phyloP scores from a whole-genome alignment of 1,140 invertebrate species.

The Hirudo medicinalis region DNA sequence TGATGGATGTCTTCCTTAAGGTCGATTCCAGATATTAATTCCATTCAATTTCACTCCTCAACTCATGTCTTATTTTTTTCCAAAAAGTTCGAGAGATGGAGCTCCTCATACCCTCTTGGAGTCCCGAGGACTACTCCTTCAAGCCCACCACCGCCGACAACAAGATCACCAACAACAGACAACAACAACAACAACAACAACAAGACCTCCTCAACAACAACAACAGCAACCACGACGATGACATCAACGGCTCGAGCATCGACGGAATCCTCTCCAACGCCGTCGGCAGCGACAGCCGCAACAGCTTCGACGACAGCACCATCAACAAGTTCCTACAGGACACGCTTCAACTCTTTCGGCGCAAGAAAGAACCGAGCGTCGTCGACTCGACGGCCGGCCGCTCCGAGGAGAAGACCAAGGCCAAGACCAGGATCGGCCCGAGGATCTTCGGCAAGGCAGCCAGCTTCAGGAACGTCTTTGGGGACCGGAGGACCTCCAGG shows the following conservation, averaged over 20 bases:
- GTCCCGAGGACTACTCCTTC: no score
- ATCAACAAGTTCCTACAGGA: background rate
- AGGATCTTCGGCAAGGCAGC: background rate
- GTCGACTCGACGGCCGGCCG: background rate
- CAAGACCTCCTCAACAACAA: constrained; percentile 5
- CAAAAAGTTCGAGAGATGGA: no score
- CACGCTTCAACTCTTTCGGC: background rate
- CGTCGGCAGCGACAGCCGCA: background rate
- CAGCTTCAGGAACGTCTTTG: background rate
- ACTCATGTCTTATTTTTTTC: no score
- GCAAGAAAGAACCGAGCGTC: background rate
- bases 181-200: background rate
- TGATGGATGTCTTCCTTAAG: no score
- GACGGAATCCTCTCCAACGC: background rate
- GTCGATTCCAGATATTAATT: no score
- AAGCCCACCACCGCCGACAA: background rate
- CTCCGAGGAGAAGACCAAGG: background rate
- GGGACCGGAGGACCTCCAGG: constrained; percentile 31
- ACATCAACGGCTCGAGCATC: constrained; percentile 10
- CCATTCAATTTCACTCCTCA: no score
- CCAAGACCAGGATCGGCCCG: background rate
- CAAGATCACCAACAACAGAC: background rate
- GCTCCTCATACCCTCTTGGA: no score
- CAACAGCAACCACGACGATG: background rate
- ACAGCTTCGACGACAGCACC: constrained; percentile 7